Evolutionary conservation across 2,113 vertebrate species (phyloP), one percentile per base, ranked within the genome.

Genomic region (Eleginops maclovinus): DNA sequence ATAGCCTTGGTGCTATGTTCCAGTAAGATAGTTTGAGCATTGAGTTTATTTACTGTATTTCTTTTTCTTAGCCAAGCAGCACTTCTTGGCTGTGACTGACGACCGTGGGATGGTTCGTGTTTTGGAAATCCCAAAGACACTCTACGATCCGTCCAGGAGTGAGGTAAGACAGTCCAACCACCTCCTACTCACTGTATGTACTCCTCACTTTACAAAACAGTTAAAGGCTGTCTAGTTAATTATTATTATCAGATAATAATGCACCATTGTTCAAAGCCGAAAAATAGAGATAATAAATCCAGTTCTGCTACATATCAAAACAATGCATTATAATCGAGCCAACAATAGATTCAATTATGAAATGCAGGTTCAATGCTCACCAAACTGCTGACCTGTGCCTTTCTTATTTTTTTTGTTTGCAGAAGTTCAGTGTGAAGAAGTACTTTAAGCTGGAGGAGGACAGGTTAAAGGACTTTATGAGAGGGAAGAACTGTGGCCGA

Each of bases 41-140:
- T 15, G 46, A 19, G 12, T 49, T 43, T 1, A 71, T 82, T 71
- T 47, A 2, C 14, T 73, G 11, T 13, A 31, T 65, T 58, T 47
- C 24, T 67, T 91, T 43, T 87, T 21, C 64, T 61, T 63, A 95
- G 96, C 92, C 51, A 96, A 95, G 86, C 95, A 97, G 83, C 96
- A 99, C 63, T 94, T 97, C 84, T 82, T 99, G 91, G 96, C 97
- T 1, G 88, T 97, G 72, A 94, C 94, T 22, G 97, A 99, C 43
- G 90, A 95, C 47, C 89, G 92, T 49, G 97, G 97, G 66, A 93
- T 94, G 4, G 88, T 98, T 50, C 95, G 94, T 70, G 87, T 99
- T 86, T 92, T 98, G 70, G 94, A 97, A 91, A 93, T 98, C 76
- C 95, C 96, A 26, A 95, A 95, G 93, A 87, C 79, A 0, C 79